Base-by-base conservation (phyloP, 2,797 vertebrate genomes). In the Pitangus sulphuratus region DNA sequence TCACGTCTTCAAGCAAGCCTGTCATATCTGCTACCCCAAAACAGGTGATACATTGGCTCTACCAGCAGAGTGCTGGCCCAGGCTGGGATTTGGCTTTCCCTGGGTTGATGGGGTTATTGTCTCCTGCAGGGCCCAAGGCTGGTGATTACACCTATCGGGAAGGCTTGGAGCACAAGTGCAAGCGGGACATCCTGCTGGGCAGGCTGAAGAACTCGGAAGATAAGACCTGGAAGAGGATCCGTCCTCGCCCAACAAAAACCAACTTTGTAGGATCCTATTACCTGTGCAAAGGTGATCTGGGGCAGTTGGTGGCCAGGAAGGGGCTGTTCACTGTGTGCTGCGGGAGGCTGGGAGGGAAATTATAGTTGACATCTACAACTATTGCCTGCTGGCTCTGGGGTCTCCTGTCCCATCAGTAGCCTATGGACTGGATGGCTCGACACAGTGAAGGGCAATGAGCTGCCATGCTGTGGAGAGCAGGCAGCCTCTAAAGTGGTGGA, bases 231-330 rank as follows among this genome's bases (percentile, higher is more conserved):
- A 99, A 99, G 97, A 98, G 99, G 93, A 99, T 99, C 97, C 98
- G 99, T 56, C 99, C 99, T 33, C 98, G 99, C 26, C 99, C 99
- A 30, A 99, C 99, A 48, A 98, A 99, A 75, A 99, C 99, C 97
- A 99, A 99, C 97, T 99, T 99, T 79, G 98, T 99, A 61, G 99
- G 99, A 91, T 99, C 99, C 3, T 99, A 99, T 96, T 99, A 99
- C 71, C 98, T 99, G 76, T 99, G 99, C 98, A 99, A 99, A 99
- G 99, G 99, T 99, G 89, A 92, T 97, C 88, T 82, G 68, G 6
- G 12, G 45, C 42, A 14, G 51, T 84, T 4, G 5, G 45, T 84
- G 8, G 6, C 69, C 42, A 15, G 80, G 62, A 66, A 33, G 61
- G 69, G 47, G 18, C 30, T 80, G 40, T 88, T 33, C 4, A 1